A percentile compares a stretch with the other conserved stretches of the same genome.
Conservation (phyloP, 2,888 invertebrate species). For the Leptura quadrifasciata region DNA sequence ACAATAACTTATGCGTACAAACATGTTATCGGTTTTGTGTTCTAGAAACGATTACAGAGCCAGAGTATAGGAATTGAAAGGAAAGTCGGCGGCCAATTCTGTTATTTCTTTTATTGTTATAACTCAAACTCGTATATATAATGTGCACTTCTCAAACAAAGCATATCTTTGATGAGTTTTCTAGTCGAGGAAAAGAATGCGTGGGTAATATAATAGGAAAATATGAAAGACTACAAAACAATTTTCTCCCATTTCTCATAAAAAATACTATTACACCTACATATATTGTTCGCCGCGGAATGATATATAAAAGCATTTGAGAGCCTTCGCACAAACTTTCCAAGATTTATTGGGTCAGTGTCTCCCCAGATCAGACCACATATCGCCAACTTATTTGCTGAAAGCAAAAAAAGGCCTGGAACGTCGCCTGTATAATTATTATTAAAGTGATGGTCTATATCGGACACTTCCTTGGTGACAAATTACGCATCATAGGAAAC, state of each 20-base stretch:
- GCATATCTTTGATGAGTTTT: constrained; percentile 20
- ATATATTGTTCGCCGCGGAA: too few species aligned
- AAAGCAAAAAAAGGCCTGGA: too few species aligned
- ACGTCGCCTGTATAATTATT: too few species aligned
- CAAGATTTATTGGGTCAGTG: too few species aligned
- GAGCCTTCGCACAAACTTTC: too few species aligned
- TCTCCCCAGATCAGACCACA: too few species aligned
- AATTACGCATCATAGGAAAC: too few species aligned
- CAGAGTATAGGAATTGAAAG: constrained; percentile 15
- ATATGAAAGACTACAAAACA: neutral
- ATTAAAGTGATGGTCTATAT: too few species aligned
- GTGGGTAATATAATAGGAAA: neutral
- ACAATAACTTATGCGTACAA: constrained; percentile 8
- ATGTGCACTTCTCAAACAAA: constrained; percentile 3
- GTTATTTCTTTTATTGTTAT: constrained; percentile 22
- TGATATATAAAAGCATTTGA: too few species aligned
- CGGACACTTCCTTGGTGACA: too few species aligned
- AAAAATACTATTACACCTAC: too few species aligned
- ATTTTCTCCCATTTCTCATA: neutral
- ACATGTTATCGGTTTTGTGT: constrained; percentile 21
- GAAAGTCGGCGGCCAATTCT: constrained; percentile 21
- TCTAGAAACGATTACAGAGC: neutral
- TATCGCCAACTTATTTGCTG: too few species aligned
- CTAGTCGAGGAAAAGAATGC: neutral
- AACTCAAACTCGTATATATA: neutral